phyloP scores from a whole-genome alignment of 2,113 vertebrate genomes.

The Prolemur simus region DNA sequence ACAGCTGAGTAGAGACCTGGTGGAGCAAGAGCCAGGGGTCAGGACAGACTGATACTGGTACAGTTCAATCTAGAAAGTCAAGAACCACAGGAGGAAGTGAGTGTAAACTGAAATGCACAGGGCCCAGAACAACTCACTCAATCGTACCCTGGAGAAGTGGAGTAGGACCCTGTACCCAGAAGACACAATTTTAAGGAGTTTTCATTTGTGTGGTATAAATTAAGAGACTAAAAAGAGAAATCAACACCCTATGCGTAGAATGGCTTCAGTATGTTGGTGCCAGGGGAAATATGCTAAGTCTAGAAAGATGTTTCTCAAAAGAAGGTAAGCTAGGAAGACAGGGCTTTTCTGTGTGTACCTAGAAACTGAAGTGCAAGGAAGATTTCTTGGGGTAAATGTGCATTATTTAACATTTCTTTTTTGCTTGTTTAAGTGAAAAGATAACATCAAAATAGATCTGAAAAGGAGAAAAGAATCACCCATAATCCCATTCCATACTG shows the following conservation, averaged over 20 bases:
- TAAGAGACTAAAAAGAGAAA: neutral
- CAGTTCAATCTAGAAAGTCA: neutral
- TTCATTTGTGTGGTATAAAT: neutral
- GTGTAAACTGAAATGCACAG: neutral
- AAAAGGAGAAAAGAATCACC: neutral
- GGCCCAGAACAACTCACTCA: neutral
- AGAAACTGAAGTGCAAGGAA: neutral
- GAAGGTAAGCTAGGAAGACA: neutral
- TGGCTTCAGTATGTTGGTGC: neutral
- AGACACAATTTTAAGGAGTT: neutral
- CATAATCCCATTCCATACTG: neutral
- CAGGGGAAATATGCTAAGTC: neutral
- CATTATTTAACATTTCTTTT: neutral
- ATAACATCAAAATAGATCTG: neutral
- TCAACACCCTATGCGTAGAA: accelerated
- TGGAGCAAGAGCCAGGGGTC: neutral
- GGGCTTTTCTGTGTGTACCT: neutral
- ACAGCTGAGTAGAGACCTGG: neutral
- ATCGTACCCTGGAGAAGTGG: neutral
- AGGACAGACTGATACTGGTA: neutral
- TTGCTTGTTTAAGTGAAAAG: neutral
- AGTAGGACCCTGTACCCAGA: neutral
- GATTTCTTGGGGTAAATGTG: neutral
- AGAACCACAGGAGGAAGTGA: neutral
- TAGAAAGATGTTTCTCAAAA: neutral